Base-by-base conservation (phyloP, 2,113 vertebrate genomes). In the Amphilophus citrinellus region DNA sequence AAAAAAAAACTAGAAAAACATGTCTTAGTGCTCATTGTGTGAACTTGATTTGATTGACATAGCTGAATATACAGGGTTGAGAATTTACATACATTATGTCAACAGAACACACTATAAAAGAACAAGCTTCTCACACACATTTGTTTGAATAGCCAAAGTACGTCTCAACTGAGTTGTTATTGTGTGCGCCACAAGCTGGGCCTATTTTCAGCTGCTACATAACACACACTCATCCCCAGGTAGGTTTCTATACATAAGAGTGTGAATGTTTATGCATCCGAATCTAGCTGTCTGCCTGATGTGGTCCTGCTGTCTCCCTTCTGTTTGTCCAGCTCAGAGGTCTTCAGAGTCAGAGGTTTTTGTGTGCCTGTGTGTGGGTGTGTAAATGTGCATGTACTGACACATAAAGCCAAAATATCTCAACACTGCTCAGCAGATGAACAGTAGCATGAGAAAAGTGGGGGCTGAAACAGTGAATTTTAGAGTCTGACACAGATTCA, bases 251-350 rank as follows among this genome's bases (percentile, higher is more conserved):
- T 80, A 78, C 57, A 57, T 62, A 68, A 24, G 42, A 27, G 76
- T 68, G n/a, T 22, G 44, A 68, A 77, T 83, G 84, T 61, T 80
- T 80, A 27, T 77, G 73, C 8, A 60, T 44, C 77, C 56, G 47
- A 35, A 61, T 78, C 17, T 47, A 47, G 79, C 56, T 42, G 75
- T 86, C 79, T 89, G 80, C 73, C 76, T 76, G 83, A 83, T 42
- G 62, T 66, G 35, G 59, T 62, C 81, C 81, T 84, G 66, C 53
- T 37, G 47, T 17, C 73, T 84, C 79, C 83, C 71, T 86, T 89
- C 84, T 92, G 73, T 87, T 82, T 85, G 63, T 79, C 50, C 63
- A 86, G 76, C 35, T 56, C 32, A 79, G 50, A 60, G 14, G 68
- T 56, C 44, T 80, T 77, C 30, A 61, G 9, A 73, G 76, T 61